Conservation (phyloP, 2,888 invertebrate species). For the Rapana venosa region DNA sequence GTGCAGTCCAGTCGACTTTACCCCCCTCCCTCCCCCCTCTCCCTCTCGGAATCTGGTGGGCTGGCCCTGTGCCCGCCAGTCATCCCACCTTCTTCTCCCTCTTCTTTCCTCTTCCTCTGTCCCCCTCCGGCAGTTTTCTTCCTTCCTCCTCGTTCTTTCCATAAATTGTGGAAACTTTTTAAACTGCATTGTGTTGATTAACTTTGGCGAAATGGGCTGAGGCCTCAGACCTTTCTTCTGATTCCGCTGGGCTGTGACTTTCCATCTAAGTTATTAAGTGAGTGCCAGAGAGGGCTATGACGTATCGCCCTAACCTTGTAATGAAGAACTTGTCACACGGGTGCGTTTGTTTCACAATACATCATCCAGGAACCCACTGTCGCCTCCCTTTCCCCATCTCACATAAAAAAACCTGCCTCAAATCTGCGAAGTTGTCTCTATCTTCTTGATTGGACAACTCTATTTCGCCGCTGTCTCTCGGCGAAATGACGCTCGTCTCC, state of each 20-base stretch:
- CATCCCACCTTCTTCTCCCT: too few species aligned
- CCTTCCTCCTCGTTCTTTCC: neutral
- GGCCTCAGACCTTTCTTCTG: slow-evolving; percentile 33
- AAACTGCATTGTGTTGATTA: slow-evolving; percentile 50
- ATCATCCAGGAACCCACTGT: slow-evolving; percentile 25
- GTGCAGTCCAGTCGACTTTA: neutral
- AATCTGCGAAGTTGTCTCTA: slow-evolving; percentile 39
- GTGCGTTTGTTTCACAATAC: slow-evolving; percentile 42
- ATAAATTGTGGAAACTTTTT: slow-evolving; percentile 18
- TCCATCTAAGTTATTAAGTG: slow-evolving; percentile 44
- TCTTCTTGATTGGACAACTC: slow-evolving; percentile 45
- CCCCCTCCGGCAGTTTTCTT: neutral
- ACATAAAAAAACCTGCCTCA: slow-evolving; percentile 8
- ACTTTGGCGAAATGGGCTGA: slow-evolving; percentile 38
- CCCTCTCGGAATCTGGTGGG: neutral
- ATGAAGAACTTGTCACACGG: slow-evolving; percentile 44
- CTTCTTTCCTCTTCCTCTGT: neutral
- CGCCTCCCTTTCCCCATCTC: slow-evolving; percentile 23
- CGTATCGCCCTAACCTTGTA: slow-evolving; percentile 42
- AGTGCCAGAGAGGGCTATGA: slow-evolving; percentile 30
- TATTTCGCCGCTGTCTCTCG: slow-evolving; percentile 40
- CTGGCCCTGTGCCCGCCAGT: too few species aligned
- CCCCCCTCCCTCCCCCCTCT: neutral
- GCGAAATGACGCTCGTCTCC: slow-evolving; percentile 24
- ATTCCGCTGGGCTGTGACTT: slow-evolving; percentile 34